Evolutionary conservation across 2,797 vertebrate genomes (phyloP).

Genomic region (Sebastes reedi): DNA sequence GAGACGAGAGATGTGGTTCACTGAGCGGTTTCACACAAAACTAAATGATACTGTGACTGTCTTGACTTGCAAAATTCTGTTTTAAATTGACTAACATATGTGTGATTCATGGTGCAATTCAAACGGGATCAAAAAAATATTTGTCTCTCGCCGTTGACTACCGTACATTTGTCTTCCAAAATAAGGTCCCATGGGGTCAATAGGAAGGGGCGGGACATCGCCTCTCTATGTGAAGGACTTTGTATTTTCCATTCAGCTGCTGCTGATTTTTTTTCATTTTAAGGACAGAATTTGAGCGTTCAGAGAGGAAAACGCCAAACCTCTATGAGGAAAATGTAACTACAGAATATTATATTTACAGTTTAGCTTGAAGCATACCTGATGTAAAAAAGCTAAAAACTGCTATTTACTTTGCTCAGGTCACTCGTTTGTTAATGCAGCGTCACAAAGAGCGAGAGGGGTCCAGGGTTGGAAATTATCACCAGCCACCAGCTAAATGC

Average conservation of each 20-base stretch:
- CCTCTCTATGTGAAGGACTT: slow-evolving; percentile 14
- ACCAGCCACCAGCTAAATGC: no score
- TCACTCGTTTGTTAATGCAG: slow-evolving; percentile 30
- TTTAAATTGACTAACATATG: no score
- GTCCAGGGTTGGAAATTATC: no score
- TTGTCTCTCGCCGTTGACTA: no score
- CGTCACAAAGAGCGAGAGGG: neutral
- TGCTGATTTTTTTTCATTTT: neutral
- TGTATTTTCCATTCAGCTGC: slow-evolving; percentile 16
- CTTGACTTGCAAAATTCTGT: no score
- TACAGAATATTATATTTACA: slow-evolving; percentile 6
- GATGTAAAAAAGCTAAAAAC: neutral
- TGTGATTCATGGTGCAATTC: no score
- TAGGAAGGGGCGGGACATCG: no score
- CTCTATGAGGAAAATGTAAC: slow-evolving; percentile 41
- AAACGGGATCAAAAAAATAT: rapidly evolving
- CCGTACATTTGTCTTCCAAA: no score
- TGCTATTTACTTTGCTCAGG: slow-evolving; percentile 34
- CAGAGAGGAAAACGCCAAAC: slow-evolving; percentile 27
- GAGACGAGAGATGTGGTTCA: no score
- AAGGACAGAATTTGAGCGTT: slow-evolving; percentile 22
- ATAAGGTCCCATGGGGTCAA: no score
- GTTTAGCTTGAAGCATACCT: neutral
- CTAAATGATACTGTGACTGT: no score
- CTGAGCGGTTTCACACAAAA: no score